phyloP scores from a whole-genome alignment of 1,140 invertebrate species.

The Drosophila chauvacae region DNA sequence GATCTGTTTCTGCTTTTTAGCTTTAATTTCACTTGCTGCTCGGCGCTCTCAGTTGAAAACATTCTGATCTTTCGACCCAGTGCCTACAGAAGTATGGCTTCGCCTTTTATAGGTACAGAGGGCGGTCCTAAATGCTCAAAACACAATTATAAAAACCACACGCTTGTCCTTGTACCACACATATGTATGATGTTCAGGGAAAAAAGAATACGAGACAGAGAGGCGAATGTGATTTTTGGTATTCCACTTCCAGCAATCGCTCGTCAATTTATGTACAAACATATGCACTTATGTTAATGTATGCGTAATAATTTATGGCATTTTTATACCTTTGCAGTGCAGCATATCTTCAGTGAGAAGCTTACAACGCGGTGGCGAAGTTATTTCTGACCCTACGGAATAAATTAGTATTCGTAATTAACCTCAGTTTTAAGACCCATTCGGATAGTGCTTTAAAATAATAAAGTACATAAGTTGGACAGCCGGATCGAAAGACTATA shows the following conservation, averaged over 20 bases:
- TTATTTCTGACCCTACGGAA: background rate
- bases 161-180: slow-evolving; percentile 1
- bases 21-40: background rate
- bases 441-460: background rate
- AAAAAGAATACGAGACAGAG: slow-evolving; percentile 5
- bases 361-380: background rate
- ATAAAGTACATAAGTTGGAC: background rate
- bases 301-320: background rate
- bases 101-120: slow-evolving; percentile 8
- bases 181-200: slow-evolving; percentile 8
- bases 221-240: slow-evolving; percentile 2
- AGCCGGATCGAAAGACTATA: background rate
- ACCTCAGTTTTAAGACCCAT: background rate
- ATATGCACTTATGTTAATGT: background rate
- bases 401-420: background rate
- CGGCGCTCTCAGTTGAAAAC: background rate
- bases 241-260: background rate
- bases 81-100: slow-evolving; percentile 40
- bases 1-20: slow-evolving; percentile 3
- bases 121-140: slow-evolving; percentile 15
- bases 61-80: slow-evolving; percentile 12
- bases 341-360: background rate
- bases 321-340: background rate
- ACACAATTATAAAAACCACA: background rate
- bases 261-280: no score